Evolutionary conservation across 2,888 invertebrate species (phyloP), one percentile per base, ranked within the genome.

Genomic region (Mongoloraphidia duomilia): DNA sequence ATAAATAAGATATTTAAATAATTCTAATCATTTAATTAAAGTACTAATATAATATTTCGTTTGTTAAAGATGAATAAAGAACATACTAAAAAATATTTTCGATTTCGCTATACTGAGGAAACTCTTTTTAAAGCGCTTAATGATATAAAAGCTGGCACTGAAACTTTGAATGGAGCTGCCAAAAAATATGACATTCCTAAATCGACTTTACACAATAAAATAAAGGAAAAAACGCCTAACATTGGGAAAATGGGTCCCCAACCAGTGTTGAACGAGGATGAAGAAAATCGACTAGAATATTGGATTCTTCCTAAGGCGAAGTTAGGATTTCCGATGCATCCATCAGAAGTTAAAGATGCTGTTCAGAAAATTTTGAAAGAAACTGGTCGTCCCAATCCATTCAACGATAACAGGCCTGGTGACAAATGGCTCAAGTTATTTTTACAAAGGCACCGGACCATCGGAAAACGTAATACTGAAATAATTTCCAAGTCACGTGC

Each of bases 381-480:
- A 17, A 43, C 47, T 41, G 8, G 17, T 3, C 17, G 58, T 47
- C 5, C 41, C 43, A 60, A 51, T 52, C 50, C 50, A 9, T 60
- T 61, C 43, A 52, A 13, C 14, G 50, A 57, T 26, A 47, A 55
- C 39, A 47, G 54, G 36, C 58, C 60, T 8, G 58, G 58, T 12
- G 50, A 53, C 44, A 58, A 57, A 46, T 61, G 59, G 57, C n/a
- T n/a, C n/a, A n/a, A n/a, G n/a, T n/a, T n/a, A n/a, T n/a, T n/a
- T n/a, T n/a, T 59, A 11, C 50, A 50, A 43, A 50, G 59, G 43
- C 53, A 60, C 49, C 55, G 56, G 35, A 47, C 54, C 14, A 56
- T 60, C 36, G 44, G 41, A 9, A 46, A 53, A 47, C 51, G 51
- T 48, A 50, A 57, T 43, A 42, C 55, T 8, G 54, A 58, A 47